Evolutionary conservation across 1,140 invertebrate genomes (phyloP), one percentile per base, ranked within the genome.

Genomic region (Nasonia vitripennis): DNA sequence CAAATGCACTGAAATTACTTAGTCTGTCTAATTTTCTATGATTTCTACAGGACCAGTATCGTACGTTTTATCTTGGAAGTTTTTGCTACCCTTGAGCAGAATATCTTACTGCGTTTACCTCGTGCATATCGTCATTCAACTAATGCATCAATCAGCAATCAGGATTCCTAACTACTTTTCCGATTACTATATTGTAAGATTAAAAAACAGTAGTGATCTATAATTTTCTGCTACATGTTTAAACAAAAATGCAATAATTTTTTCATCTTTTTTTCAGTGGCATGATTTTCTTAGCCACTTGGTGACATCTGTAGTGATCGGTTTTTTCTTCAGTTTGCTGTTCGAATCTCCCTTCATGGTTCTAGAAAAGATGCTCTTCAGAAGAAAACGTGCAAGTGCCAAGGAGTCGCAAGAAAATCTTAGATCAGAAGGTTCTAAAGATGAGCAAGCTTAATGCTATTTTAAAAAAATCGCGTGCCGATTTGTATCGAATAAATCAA

Each of bases 71-170:
- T 95, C 94, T 0, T 94, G 93, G 92, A 92, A 91, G 51, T 88
- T 91, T 1, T 94, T 95, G 48, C 89, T 94, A 37, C 94, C 95
- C 0, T 87, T 95, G 0, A 93, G 94, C 67, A 90, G 94, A 70
- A 89, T 96, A 31, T 94, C 95, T 6, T 96, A 95, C 88, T 91
- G 92, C 80, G 92, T 94, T 31, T 96, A 95, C 88, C 90, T 96
- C 6, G 90, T 94, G 9, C 95, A 95, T 81, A 81, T 89, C 10
- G 83, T 88, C 0, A 74, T 90, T 55, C 87, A 86, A 82, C 17
- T 74, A 20, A 67, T 86, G 45, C 67, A 45, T 77, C 20, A 78
- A 2, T 70, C 27, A 68, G 51, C 87, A 20, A 7, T 37, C 1
- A 84, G 87, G 34, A 67, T 55, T 20, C 48, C 87, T n/a, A 17